phyloP scores from a whole-genome alignment of 2,113 vertebrate species.

The Australoheros scitulus region DNA sequence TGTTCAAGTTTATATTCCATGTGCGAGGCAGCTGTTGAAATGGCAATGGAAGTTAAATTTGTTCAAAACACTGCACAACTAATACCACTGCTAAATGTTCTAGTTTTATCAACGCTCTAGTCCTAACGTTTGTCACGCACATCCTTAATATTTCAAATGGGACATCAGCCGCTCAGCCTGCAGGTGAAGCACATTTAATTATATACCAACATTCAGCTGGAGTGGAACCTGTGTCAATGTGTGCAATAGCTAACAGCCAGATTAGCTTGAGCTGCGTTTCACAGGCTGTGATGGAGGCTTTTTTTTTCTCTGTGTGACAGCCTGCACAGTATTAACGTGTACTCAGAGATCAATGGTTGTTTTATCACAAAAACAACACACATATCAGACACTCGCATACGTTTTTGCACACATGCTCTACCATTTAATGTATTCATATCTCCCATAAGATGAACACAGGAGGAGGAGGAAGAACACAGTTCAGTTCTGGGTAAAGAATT shows the following conservation, averaged over 20 bases:
- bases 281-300: not conserved
- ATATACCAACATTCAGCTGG: not conserved
- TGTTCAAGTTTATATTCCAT: conserved; percentile 1
- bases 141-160: not conserved
- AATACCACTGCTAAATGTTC: not conserved
- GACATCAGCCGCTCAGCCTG: not conserved
- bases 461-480: conserved; percentile 17
- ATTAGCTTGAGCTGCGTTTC: not conserved
- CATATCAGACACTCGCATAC: not conserved
- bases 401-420: conserved; percentile 21
- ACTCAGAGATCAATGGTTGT: not conserved
- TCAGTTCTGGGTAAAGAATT: conserved; percentile 25
- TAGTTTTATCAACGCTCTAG: not conserved
- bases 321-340: not conserved
- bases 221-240: not conserved
- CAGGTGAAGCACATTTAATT: not conserved
- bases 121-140: not conserved
- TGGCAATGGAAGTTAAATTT: not conserved
- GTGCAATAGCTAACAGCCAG: not conserved
- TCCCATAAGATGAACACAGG: conserved; percentile 19
- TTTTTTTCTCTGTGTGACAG: not conserved
- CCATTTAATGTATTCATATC: conserved; percentile 14
- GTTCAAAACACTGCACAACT: not conserved
- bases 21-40: conserved; percentile 11
- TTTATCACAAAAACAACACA: not conserved